Percentiles rank a stretch among this genome's conserved stretches.
Evolutionary conservation across 2,113 vertebrate species (phyloP).

Genomic region (Galemys pyrenaicus): DNA sequence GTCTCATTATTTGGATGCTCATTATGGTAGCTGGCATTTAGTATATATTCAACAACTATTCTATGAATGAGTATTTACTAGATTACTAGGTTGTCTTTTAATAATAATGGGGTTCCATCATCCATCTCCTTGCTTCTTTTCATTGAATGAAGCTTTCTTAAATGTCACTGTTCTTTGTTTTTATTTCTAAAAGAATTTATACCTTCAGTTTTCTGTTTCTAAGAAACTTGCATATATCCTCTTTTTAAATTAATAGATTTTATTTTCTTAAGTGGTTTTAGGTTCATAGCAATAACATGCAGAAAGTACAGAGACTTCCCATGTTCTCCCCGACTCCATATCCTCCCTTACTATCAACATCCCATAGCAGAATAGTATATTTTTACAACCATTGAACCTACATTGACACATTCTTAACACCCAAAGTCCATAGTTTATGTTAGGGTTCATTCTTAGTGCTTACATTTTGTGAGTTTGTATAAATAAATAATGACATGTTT

Average conservation of each 20-base stretch:
- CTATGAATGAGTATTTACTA: neutral
- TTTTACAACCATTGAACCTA: neutral
- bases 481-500: neutral
- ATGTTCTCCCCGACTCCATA: neutral
- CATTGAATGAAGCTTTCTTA: neutral
- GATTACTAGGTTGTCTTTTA: neutral
- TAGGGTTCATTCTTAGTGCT: neutral
- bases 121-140: neutral
- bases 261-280: neutral
- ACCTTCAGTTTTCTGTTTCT: conserved; percentile 9
- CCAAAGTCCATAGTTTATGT: neutral
- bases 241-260: neutral
- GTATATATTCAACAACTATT: neutral
- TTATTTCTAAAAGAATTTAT: neutral
- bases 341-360: neutral
- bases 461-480: neutral
- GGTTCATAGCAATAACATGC: neutral
- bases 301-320: neutral
- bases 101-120: neutral
- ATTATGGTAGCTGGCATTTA: neutral
- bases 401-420: neutral
- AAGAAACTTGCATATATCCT: neutral
- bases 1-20: neutral
- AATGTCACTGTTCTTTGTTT: neutral
- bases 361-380: neutral